Evolutionary conservation across 2,888 invertebrate species (phyloP), one percentile per base, ranked within the genome.

Genomic region (Agrotis exclamationis): DNA sequence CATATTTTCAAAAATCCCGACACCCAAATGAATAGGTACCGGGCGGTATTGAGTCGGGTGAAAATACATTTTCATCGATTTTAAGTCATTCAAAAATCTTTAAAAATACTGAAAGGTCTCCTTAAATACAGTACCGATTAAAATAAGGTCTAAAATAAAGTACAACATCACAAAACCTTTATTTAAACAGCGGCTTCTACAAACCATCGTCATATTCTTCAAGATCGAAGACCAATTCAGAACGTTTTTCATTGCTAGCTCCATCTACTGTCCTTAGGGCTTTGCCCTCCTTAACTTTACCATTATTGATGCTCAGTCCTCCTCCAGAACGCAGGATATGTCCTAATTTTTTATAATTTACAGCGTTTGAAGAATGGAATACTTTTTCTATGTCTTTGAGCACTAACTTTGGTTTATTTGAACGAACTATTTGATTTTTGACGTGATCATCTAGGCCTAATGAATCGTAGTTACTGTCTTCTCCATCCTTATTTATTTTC

Each of bases 151-250:
- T 16, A 7, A 24, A 20, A 56, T 54, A 47, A 56, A 39, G 2
- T 20, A 24, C 6, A 56, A 57, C 3, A 22, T 1, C 1, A 1
- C 28, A n/a, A 16, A 7, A 6, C 0, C 6, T 63, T 64, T 48
- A 58, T 73, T 51, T 18, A 47, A 48, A 64, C 16, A 74, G 6
- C 1, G 63, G 54, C 11, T 59, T 24, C 22, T 11, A 39, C 11
- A 79, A n/a, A 0, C 28, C 57, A 1, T 63, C 69, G 2, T 71
- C 54, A 33, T 59, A 57, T 0, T 63, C 20, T 47, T 78, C 79
- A 0, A 78, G n/a, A 24, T 74, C 70, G 28, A 70, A 74, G 6
- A 70, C 0, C 3, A 79, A 51, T 3, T 54, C 50, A 0, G 14
- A 18, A 0, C n/a, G 24, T 0, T 50, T 24, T 2, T 69, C 62